Conservation (phyloP, 2,888 invertebrate genomes). For the Acronicta aceris region DNA sequence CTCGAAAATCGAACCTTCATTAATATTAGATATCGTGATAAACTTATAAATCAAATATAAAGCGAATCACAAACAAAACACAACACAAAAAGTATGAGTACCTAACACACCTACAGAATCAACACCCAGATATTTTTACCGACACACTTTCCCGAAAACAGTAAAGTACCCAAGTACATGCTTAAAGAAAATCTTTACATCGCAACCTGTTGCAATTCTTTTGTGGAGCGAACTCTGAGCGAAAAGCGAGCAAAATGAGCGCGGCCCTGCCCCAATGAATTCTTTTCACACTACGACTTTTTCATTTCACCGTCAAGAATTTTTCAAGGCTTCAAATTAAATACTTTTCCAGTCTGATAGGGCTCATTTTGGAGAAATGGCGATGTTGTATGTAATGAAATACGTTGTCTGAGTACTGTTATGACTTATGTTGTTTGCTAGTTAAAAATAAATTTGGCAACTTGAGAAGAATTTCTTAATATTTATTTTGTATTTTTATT, state of each 20-base stretch:
- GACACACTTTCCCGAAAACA: slow-evolving; percentile 27
- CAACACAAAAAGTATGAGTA: too few relatives aligned
- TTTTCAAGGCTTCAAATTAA: slow-evolving; percentile 38
- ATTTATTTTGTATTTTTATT: too few relatives aligned
- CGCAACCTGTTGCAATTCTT: slow-evolving; percentile 48
- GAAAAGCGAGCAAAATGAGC: slow-evolving; percentile 36
- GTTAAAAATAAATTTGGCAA: neutral
- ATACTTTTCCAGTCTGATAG: slow-evolving; percentile 21
- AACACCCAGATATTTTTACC: slow-evolving; percentile 4
- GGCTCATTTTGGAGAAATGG: slow-evolving; percentile 13
- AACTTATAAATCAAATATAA: too few relatives aligned
- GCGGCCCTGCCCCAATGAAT: slow-evolving; percentile 30
- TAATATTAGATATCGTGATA: too few relatives aligned
- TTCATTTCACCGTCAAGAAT: slow-evolving; percentile 28
- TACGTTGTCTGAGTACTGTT: neutral
- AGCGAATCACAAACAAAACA: too few relatives aligned
- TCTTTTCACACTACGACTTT: slow-evolving; percentile 43
- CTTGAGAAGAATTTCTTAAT: too few relatives aligned
- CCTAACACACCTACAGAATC: neutral
- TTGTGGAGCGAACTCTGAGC: slow-evolving; percentile 31
- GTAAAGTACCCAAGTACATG: slow-evolving; percentile 22
- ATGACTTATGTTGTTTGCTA: neutral
- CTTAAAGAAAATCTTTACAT: slow-evolving; percentile 40
- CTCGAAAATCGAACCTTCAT: too few relatives aligned
- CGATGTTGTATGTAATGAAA: neutral